Conservation (phyloP, 2,888 invertebrate genomes). For the Mesorhabditis spiculigera region DNA sequence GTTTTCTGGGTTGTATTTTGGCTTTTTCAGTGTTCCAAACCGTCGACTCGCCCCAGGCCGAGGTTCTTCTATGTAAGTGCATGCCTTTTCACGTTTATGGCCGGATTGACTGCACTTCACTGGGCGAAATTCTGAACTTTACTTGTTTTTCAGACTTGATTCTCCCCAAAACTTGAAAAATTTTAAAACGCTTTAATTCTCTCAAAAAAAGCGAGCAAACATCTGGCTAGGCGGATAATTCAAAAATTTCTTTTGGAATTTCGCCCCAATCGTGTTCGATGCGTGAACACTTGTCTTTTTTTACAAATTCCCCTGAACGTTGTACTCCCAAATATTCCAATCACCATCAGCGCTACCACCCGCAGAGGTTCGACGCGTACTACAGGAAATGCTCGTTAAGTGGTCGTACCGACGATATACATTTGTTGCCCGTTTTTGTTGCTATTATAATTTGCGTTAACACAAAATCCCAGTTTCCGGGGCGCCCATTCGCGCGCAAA, state of each 20-base stretch:
- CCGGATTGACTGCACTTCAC: no score
- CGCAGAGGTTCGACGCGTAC: background rate
- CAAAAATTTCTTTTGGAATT: no score
- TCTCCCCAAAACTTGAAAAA: no score
- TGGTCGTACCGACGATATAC: no score
- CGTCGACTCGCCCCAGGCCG: slow-evolving; percentile 3
- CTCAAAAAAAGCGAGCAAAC: no score
- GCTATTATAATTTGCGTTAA: background rate
- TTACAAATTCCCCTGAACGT: no score
- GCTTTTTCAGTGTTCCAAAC: background rate
- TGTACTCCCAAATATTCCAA: background rate
- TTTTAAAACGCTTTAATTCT: no score
- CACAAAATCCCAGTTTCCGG: background rate
- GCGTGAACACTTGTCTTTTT: no score
- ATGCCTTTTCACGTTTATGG: background rate
- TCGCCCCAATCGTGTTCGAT: no score
- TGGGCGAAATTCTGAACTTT: background rate
- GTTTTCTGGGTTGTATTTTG: no score
- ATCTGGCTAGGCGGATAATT: no score
- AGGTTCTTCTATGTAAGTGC: slow-evolving; percentile 4
- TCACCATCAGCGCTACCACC: background rate
- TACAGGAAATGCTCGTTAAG: slow-evolving; percentile 4
- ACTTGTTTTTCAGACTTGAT: background rate
- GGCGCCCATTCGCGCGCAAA: background rate
- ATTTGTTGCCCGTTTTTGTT: background rate